Evolutionary conservation across 2,888 invertebrate species (phyloP).

Genomic region (Dendrolimus houi): DNA sequence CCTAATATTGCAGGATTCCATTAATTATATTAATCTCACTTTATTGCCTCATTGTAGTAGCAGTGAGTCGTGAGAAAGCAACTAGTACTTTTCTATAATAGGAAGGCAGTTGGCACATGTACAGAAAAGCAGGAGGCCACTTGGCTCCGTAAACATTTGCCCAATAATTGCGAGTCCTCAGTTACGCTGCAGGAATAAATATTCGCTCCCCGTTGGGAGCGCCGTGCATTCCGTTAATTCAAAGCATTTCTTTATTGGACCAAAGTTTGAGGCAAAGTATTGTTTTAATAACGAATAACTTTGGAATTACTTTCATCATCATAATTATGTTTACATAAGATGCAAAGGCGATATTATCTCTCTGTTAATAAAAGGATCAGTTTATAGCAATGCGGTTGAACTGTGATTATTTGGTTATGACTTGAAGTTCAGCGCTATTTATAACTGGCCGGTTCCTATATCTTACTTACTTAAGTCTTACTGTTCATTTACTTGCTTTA

Average conservation of each 20-base stretch:
- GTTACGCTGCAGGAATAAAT: conserved; percentile 64
- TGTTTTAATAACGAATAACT: conserved; percentile 60
- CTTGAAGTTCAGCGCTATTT: too few species aligned
- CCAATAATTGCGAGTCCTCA: conserved; percentile 69
- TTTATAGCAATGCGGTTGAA: too few species aligned
- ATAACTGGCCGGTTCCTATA: too few species aligned
- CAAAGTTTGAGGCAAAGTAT: conserved; percentile 51
- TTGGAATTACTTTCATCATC: conserved; percentile 3
- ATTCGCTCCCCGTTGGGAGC: conserved; percentile 48
- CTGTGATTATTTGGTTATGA: too few species aligned
- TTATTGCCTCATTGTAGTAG: conserved; percentile 44
- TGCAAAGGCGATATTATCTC: too few species aligned
- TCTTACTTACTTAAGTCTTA: too few species aligned
- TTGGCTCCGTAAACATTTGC: conserved; percentile 64
- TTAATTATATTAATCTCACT: conserved; percentile 28
- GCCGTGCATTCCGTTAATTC: conserved; percentile 50
- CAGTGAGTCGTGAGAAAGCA: conserved; percentile 41
- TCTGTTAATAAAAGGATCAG: too few species aligned
- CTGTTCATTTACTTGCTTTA: too few species aligned
- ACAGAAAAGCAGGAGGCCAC: conserved; percentile 50
- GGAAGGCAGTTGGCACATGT: conserved; percentile 54
- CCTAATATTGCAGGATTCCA: background rate
- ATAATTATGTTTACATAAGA: background rate
- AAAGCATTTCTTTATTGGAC: conserved; percentile 64
- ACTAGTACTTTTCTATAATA: conserved; percentile 54